Evolutionary conservation across 2,113 vertebrate species (phyloP), one percentile per base, ranked within the genome.

Genomic region (Eidolon helvum): DNA sequence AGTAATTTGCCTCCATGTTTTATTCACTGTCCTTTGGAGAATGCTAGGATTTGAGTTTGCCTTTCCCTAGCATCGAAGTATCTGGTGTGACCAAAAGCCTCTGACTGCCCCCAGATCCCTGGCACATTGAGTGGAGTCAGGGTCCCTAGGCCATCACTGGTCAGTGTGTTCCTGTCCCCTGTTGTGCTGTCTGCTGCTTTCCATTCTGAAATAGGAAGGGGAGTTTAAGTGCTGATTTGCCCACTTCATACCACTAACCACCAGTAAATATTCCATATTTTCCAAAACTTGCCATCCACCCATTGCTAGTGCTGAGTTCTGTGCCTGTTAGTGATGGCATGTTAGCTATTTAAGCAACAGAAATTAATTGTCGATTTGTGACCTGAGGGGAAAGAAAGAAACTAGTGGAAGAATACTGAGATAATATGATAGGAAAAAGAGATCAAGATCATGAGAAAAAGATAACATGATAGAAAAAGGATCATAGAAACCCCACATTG

Each of bases 121-220:
- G 35, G 35, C 68, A 71, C 35, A 71, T 24, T 22, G 10, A 22
- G 38, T 72, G 24, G 69, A 43, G 38, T 72, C 38, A 14, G 38
- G 69, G 38, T 16, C 22, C 38, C 24, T 38, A 26, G 38, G 21
- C 24, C 24, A 7, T 72, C 38, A 28, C 22, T 72, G 43, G 45
- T 33, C 40, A 12, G 40, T 1, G 1, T 0, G 1, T 28, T 33
- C 1, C 65, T 12, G 38, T 33, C 10, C 1, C 22, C 43, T 0
- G 4, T 77, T 35, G 10, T 16, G 38, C 55, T 38, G 89, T 26
- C 33, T n/a, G 11, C 35, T 28, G 10, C 59, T 75, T 83, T 87
- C 5, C 15, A 19, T 66, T 87, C 50, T 26, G 33, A 69, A 33
- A 10, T 12, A 35, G 22, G 30, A 63, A 50, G 9, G 18, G 38